These are phyloP conservation scores for Cyrtodaria siliqua DNA, from an alignment of 2,888 invertebrate species.

Conservation along the genomic window DNA sequence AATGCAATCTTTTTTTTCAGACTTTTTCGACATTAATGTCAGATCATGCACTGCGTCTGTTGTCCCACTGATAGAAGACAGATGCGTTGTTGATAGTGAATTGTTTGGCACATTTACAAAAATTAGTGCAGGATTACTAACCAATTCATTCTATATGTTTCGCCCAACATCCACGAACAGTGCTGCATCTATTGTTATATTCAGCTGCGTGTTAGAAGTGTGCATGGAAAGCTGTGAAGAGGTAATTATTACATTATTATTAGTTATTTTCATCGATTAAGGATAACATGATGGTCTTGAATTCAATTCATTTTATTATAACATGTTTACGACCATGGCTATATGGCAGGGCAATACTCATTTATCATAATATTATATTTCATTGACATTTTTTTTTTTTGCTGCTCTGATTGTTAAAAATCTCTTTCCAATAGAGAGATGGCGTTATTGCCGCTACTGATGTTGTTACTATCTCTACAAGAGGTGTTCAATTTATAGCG, in stretches of 20 bases:
- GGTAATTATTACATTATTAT: conserved; percentile 2
- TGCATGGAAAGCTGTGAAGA: conserved; percentile 20
- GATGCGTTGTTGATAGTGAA: conserved; percentile 10
- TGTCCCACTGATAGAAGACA: conserved; percentile 13
- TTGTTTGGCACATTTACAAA: conserved; percentile 12
- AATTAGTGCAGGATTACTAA: conserved; percentile 1
- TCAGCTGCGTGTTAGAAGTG: conserved; percentile 28
- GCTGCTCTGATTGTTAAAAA: too few relatives aligned
- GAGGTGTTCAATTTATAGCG: too few relatives aligned
- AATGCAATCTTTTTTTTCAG: conserved; percentile 14
- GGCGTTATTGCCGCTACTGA: too few relatives aligned
- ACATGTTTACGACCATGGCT: too few relatives aligned
- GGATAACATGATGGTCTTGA: too few relatives aligned
- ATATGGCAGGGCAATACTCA: too few relatives aligned
- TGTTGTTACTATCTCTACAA: too few relatives aligned
- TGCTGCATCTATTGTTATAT: conserved; percentile 17
- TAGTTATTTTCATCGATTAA: too few relatives aligned
- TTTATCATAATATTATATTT: too few relatives aligned
- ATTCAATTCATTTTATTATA: too few relatives aligned
- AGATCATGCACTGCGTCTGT: conserved; percentile 25
- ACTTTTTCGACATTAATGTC: conserved; percentile 20
- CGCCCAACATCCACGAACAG: conserved; percentile 23
- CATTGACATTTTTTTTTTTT: too few relatives aligned
- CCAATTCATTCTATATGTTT: conserved; percentile 28
- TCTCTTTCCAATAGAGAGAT: too few relatives aligned